phyloP scores from a whole-genome alignment of 2,797 vertebrate genomes.

The Girardinus metallicus region DNA sequence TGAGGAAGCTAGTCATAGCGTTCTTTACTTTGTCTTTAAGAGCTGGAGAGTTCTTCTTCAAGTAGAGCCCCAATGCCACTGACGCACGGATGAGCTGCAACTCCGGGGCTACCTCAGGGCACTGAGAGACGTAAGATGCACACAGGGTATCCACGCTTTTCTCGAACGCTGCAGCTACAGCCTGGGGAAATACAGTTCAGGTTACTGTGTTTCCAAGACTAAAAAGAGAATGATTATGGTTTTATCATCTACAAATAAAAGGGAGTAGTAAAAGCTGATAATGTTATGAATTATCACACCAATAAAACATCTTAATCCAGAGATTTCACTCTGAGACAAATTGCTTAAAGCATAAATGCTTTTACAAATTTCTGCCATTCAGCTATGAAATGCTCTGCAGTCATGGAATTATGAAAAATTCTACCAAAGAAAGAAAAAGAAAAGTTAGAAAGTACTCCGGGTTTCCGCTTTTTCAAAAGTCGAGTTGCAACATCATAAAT shows the following conservation, averaged over 20 bases:
- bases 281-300: background rate
- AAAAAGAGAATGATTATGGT: background rate
- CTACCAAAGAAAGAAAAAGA: background rate
- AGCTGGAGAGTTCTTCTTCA: slow-evolving; percentile 65
- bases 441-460: background rate
- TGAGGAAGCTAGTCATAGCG: slow-evolving; percentile 59
- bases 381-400: background rate
- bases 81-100: slow-evolving; percentile 71
- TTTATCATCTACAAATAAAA: background rate
- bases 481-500: background rate
- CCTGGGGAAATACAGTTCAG: slow-evolving; percentile 47
- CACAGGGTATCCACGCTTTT: slow-evolving; percentile 57
- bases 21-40: slow-evolving; percentile 18
- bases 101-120: slow-evolving; percentile 65
- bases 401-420: background rate
- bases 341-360: background rate
- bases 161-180: slow-evolving; percentile 34
- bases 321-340: background rate
- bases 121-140: slow-evolving; percentile 14
- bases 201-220: background rate
- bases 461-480: background rate
- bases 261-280: background rate
- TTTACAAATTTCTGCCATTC: background rate
- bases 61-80: slow-evolving; percentile 57
- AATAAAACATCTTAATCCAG: background rate